Evolutionary conservation across 2,113 vertebrate species (phyloP), one percentile per base, ranked within the genome.

Genomic region (Lophochroa leadbeateri): DNA sequence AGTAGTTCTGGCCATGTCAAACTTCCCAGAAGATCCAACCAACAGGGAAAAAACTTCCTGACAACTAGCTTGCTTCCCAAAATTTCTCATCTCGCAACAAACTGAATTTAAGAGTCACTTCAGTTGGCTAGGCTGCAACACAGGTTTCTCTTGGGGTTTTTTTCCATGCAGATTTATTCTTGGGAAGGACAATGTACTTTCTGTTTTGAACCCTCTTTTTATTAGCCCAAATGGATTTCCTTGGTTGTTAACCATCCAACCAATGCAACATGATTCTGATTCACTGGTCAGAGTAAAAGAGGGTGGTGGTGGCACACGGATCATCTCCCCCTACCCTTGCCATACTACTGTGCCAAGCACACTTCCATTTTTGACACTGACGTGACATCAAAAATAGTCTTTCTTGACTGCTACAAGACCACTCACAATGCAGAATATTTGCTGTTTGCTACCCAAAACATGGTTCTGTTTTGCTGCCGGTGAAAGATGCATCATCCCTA

Each of bases 281-380:
- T 84, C 74, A 57, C 1, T 27, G 31, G 29, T 18, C 61, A 82
- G 39, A 78, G 57, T 55, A 77, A 25, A 77, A 65, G 27, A 82
- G 33, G 1, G 2, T 19, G 9, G 5, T 50, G 53, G 33, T 47
- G 57, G 46, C 61, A 68, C 35, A 44, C 0, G 0, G 44, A 47
- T 70, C 50, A 60, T 23, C n/a, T 58, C 43, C 4, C 14, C 21
- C 24, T 46, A 13, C 17, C 46, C 29, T 81, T 80, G 39, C 50
- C 27, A 35, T 33, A 64, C 27, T 1, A 1, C 50, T 52, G 37
- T 33, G 70, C 20, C 35, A 50, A 81, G 60, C 8, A 13, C 17
- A 16, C 17, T 50, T 86, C 16, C 10, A 35, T 64, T 92, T 89
- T 68, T 14, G 9, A 86, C 1, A 2, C 58, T 80, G 60, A 76